Evolutionary conservation across 2,113 vertebrate genomes (phyloP).

Genomic region (Crotalus viridis): DNA sequence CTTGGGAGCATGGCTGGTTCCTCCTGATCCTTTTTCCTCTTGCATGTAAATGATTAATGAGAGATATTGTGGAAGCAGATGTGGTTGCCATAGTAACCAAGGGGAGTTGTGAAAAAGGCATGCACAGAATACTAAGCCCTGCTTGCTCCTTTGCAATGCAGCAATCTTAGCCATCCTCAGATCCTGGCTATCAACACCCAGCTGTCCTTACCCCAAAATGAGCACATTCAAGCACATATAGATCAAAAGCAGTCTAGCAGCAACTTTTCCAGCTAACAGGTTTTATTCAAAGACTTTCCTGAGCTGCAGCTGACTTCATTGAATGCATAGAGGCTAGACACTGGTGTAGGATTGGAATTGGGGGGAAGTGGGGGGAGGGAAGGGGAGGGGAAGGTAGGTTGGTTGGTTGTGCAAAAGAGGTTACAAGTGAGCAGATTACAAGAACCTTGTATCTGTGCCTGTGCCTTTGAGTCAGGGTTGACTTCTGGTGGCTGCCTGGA

Average conservation of each 20-base stretch:
- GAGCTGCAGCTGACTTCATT: not conserved
- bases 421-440: not conserved
- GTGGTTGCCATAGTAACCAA: constrained; percentile 59
- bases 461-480: not conserved
- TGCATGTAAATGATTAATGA: constrained; percentile 62
- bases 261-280: not conserved
- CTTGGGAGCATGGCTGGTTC: not conserved
- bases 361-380: not conserved
- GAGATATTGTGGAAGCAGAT: constrained; percentile 55
- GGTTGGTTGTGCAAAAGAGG: not conserved
- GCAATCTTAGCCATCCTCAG: constrained; percentile 46
- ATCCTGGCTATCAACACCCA: constrained; percentile 53
- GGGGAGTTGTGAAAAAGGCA: constrained; percentile 31
- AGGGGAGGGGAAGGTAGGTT: not conserved
- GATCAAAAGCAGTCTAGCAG: not conserved
- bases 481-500: not conserved
- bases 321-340: not conserved
- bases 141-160: not conserved
- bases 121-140: constrained; percentile 35
- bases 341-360: not conserved
- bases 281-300: not conserved
- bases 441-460: not conserved
- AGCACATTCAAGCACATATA: not conserved
- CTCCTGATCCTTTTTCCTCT: constrained; percentile 7
- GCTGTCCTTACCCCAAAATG: constrained; percentile 30